These are phyloP conservation scores for Polia nebulosa DNA, from an alignment of 2,888 invertebrate genomes.

Conservation along the genomic window DNA sequence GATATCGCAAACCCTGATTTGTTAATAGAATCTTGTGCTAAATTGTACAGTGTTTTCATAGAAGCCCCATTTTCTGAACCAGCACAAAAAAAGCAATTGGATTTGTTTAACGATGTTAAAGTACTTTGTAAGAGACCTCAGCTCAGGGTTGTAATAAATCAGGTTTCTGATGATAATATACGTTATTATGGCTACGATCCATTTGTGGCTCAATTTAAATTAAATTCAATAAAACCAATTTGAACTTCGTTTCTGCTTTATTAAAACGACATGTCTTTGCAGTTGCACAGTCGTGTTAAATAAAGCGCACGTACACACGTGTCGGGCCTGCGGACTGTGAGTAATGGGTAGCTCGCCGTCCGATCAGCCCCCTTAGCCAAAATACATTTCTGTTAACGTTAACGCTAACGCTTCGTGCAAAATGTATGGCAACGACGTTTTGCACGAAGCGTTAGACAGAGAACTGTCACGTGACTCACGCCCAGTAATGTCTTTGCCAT, in stretches of 20 bases:
- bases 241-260: not conserved
- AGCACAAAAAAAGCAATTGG: constrained; percentile 63
- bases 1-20: constrained; percentile 70
- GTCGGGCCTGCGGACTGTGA: no score
- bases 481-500: no score
- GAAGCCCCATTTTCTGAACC: constrained; percentile 69
- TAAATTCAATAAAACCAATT: constrained; percentile 76
- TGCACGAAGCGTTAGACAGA: no score
- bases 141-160: constrained; percentile 70
- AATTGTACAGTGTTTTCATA: constrained; percentile 79
- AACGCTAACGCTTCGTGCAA: no score
- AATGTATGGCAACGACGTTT: no score
- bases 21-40: constrained; percentile 76
- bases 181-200: constrained; percentile 74
- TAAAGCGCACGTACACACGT: no score
- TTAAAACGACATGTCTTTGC: not conserved
- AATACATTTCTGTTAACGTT: no score
- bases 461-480: no score
- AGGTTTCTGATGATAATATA: constrained; percentile 46
- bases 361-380: no score
- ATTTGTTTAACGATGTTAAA: constrained; percentile 74
- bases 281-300: not conserved
- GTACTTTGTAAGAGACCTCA: constrained; percentile 66
- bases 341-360: no score
- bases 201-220: constrained; percentile 76